These are phyloP conservation scores for Chrysomela aeneicollis DNA, from an alignment of 2,888 invertebrate species.

Conservation along the genomic window DNA sequence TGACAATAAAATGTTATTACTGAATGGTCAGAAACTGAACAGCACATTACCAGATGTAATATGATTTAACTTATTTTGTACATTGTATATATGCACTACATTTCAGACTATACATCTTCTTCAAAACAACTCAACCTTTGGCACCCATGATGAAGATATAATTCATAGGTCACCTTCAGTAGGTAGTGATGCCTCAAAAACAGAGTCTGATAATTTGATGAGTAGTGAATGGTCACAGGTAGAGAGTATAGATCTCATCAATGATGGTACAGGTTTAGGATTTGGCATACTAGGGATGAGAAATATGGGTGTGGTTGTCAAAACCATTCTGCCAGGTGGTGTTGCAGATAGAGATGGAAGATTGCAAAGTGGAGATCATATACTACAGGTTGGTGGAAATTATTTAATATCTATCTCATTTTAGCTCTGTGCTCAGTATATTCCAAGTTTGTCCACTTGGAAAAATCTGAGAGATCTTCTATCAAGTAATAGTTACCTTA, in stretches of 20 bases:
- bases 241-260: conserved; percentile 95
- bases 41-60: conserved; percentile 76
- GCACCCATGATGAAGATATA: conserved; percentile 62
- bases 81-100: not conserved
- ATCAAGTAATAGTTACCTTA: too few relatives aligned
- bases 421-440: too few relatives aligned
- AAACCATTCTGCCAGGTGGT: conserved; percentile 96
- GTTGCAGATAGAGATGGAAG: conserved; percentile 98
- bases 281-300: conserved; percentile 98
- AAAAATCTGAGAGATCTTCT: too few relatives aligned
- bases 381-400: conserved; percentile 80
- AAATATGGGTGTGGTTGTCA: conserved; percentile 98
- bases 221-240: conserved; percentile 95
- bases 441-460: too few relatives aligned
- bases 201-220: conserved; percentile 75
- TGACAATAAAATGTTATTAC: conserved; percentile 84
- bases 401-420: too few relatives aligned
- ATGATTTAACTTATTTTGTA: conserved; percentile 1
- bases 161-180: conserved; percentile 69
- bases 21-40: conserved; percentile 67
- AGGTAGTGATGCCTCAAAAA: conserved; percentile 73
- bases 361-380: conserved; percentile 96
- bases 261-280: conserved; percentile 97
- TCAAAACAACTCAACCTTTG: conserved; percentile 76
- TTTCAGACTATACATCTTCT: conserved; percentile 72